These are phyloP conservation scores for Nephila pilipes DNA, from an alignment of 1,140 invertebrate genomes.

Conservation along the genomic window DNA sequence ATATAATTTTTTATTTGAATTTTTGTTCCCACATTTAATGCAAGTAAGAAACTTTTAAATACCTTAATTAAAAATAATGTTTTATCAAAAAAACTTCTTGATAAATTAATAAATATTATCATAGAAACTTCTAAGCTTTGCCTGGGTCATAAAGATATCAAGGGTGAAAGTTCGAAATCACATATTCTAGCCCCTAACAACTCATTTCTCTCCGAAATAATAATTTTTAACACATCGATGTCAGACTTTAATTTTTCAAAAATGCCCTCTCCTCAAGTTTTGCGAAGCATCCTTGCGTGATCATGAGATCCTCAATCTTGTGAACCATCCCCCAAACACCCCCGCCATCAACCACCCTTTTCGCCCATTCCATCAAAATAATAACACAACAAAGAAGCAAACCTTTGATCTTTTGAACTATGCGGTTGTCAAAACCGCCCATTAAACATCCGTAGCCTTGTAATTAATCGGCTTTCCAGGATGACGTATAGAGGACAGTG, in stretches of 20 bases:
- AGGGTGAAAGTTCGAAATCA: no score
- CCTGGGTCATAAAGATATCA: no score
- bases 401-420: slow-evolving; percentile 40
- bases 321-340: neutral
- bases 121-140: no score
- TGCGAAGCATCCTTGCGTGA: neutral
- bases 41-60: no score
- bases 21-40: no score
- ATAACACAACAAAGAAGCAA: neutral
- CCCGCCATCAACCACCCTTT: neutral
- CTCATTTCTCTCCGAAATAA: no score
- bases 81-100: no score
- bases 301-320: neutral
- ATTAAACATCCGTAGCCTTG: slow-evolving; percentile 16
- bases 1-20: no score
- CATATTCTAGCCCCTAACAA: no score
- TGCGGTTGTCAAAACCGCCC: slow-evolving; percentile 37
- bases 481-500: neutral
- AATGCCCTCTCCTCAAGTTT: neutral
- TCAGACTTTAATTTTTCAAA: neutral
- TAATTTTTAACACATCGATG: no score
- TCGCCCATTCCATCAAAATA: slow-evolving; percentile 10
- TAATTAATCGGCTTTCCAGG: slow-evolving; percentile 36
- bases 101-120: no score
- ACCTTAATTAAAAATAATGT: no score